Evolutionary conservation across 1,140 invertebrate genomes (phyloP).

Genomic region (Drosophila seguyi): DNA sequence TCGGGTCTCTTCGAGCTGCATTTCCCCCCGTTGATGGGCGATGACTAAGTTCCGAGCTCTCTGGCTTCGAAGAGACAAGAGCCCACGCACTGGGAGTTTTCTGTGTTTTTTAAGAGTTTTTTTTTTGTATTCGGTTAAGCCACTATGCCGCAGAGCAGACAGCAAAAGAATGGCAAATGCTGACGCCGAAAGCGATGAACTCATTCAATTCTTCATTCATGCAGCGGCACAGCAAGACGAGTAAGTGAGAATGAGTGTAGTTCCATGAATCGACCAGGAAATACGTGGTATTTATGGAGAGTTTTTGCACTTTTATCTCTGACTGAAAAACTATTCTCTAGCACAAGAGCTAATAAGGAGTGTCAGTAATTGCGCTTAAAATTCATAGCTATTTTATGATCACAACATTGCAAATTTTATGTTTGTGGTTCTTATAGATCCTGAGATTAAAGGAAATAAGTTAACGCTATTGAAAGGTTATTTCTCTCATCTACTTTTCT

Average conservation of each 20-base stretch:
- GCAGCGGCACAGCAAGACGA: conserved; percentile 23
- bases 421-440: not conserved
- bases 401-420: not conserved
- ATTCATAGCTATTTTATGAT: not conserved
- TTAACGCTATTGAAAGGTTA: no score
- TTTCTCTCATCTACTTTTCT: no score
- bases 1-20: conserved; percentile 49
- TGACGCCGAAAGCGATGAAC: conserved; percentile 66
- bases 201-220: conserved; percentile 76
- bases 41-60: conserved; percentile 61
- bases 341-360: no score
- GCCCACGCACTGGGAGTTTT: conserved; percentile 61
- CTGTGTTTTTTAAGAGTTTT: conserved; percentile 19
- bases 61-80: conserved; percentile 2
- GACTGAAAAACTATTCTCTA: not conserved
- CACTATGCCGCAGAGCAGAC: conserved; percentile 41
- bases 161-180: conserved; percentile 62
- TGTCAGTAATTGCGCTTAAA: no score
- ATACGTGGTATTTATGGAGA: not conserved
- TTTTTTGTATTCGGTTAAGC: conserved; percentile 60
- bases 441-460: not conserved
- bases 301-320: not conserved
- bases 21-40: conserved; percentile 47
- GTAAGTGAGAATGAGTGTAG: conserved; percentile 3
- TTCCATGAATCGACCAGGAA: conserved; percentile 1